Conservation (phyloP, 2,113 vertebrate species). For the Colius striatus region DNA sequence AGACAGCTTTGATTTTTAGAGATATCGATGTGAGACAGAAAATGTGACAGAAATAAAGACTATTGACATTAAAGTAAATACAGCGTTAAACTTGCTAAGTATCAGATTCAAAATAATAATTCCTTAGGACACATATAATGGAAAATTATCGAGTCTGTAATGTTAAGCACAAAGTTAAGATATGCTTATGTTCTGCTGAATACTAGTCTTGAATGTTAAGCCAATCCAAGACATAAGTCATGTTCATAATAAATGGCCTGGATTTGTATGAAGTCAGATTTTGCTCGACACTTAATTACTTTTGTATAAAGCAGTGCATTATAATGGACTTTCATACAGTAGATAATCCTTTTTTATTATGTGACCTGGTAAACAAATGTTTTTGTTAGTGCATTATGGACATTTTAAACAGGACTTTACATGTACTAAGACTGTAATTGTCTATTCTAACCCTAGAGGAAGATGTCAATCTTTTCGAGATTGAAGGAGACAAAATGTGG, state of each 20-base stretch:
- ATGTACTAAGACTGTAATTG: background rate
- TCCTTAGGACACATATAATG: background rate
- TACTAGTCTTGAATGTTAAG: background rate
- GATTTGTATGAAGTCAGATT: conserved; percentile 17
- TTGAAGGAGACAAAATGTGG: background rate
- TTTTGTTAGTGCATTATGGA: background rate
- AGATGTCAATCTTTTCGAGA: background rate
- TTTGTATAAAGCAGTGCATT: background rate
- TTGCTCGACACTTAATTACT: background rate
- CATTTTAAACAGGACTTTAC: background rate
- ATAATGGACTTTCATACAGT: background rate
- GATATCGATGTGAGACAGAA: background rate
- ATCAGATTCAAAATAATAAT: background rate
- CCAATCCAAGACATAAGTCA: background rate
- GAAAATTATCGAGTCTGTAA: background rate
- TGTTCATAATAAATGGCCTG: background rate
- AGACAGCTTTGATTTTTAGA: background rate
- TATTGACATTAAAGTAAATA: background rate
- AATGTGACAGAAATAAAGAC: background rate
- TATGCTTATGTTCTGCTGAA: background rate
- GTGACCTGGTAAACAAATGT: background rate
- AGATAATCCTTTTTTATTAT: background rate
- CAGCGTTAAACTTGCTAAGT: background rate
- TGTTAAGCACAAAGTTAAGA: background rate
- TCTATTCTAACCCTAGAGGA: background rate